A percentile compares a stretch with the other conserved stretches of the same genome.
phyloP scores from a whole-genome alignment of 2,888 invertebrate genomes.

The Leptopilina syphax region DNA sequence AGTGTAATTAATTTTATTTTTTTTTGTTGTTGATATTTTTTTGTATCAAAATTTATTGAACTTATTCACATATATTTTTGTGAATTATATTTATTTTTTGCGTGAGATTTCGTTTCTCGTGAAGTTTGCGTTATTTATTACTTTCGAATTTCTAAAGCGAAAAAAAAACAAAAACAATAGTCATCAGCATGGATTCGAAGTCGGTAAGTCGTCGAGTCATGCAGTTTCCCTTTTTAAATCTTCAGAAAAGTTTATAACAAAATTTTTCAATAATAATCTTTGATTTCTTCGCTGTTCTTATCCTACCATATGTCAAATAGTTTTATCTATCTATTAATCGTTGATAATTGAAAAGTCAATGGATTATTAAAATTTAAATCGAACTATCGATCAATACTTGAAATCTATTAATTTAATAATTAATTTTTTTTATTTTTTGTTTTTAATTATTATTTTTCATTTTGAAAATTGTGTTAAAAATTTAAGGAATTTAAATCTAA shows the following conservation, averaged over 20 bases:
- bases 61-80: background rate
- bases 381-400: background rate
- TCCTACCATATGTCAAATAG: background rate
- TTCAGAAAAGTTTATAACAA: background rate
- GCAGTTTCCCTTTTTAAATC: background rate
- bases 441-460: too few relatives aligned
- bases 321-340: background rate
- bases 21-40: background rate
- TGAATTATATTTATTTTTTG: background rate
- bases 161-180: conserved; percentile 14
- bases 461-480: too few relatives aligned
- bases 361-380: background rate
- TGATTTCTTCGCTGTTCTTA: background rate
- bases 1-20: background rate
- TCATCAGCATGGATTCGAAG: conserved; percentile 37
- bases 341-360: background rate
- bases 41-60: background rate
- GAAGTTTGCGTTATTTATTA: background rate
- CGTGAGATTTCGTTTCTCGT: background rate
- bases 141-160: background rate
- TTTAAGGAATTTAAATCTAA: too few relatives aligned
- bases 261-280: background rate
- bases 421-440: too few relatives aligned
- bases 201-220: conserved; percentile 29
- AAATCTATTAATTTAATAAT: too few relatives aligned